phyloP scores from a whole-genome alignment of 2,888 invertebrate genomes.

The Cetonia aurata region DNA sequence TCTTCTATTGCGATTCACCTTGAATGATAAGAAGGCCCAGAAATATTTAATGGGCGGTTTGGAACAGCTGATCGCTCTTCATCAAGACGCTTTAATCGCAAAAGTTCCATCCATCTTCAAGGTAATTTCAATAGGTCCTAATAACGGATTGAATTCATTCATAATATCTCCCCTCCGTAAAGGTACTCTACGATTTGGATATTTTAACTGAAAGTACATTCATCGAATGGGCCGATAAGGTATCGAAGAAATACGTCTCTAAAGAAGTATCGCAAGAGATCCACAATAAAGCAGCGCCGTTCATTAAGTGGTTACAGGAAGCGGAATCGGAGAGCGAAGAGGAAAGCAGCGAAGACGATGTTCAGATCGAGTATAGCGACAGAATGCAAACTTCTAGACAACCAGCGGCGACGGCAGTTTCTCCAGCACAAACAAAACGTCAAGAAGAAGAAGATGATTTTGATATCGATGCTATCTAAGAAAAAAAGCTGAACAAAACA shows the following conservation, averaged over 20 bases:
- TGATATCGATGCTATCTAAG: conserved; percentile 95
- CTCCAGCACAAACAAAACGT: conserved; percentile 67
- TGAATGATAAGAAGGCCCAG: conserved; percentile 86
- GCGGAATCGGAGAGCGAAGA: conserved; percentile 94
- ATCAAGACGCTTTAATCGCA: conserved; percentile 83
- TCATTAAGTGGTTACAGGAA: conserved; percentile 96
- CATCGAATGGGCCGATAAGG: conserved; percentile 94
- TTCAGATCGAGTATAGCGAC: conserved; percentile 91
- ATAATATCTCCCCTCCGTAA: conserved; percentile 55
- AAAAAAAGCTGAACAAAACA: conserved; percentile 54
- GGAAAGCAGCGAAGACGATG: conserved; percentile 76
- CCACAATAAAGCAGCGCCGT: conserved; percentile 90
- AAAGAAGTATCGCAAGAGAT: conserved; percentile 94
- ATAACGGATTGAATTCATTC: not conserved
- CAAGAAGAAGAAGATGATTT: conserved; percentile 85
- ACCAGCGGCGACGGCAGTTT: conserved; percentile 67
- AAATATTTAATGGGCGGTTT: conserved; percentile 94
- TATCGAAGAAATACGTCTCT: conserved; percentile 91
- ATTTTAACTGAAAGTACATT: conserved; percentile 95
- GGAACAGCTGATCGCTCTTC: conserved; percentile 90
- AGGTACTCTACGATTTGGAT: conserved; percentile 94
- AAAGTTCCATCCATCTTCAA: conserved; percentile 73
- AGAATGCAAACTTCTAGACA: conserved; percentile 83
- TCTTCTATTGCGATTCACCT: conserved; percentile 84
- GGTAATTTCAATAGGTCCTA: conserved; percentile 44